These are phyloP conservation scores for Apogon hyalosoma DNA, from an alignment of 2,797 vertebrate genomes.

Conservation along the genomic window DNA sequence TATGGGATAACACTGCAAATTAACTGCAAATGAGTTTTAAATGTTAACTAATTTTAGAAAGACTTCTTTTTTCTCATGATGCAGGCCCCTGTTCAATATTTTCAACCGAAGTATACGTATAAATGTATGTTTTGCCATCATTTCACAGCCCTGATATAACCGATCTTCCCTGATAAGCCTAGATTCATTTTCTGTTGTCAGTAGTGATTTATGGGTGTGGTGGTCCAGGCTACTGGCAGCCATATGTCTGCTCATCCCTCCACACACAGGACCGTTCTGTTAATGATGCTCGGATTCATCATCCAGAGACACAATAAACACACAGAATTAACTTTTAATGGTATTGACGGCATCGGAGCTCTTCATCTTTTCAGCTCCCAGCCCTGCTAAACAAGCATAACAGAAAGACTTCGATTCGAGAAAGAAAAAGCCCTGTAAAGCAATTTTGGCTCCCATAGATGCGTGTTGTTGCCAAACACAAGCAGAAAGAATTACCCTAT, in stretches of 20 bases:
- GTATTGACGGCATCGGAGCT: slow-evolving; percentile 35
- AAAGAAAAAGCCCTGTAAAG: slow-evolving; percentile 35
- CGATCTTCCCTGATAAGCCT: slow-evolving; percentile 61
- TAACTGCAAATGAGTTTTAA: too few species aligned
- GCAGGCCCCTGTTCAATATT: slow-evolving; percentile 1
- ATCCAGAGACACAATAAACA: slow-evolving; percentile 65
- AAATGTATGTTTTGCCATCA: slow-evolving; percentile 39
- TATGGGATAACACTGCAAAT: too few species aligned
- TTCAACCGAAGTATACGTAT: slow-evolving; percentile 40
- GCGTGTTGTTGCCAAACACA: slow-evolving; percentile 22
- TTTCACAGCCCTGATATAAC: slow-evolving; percentile 42
- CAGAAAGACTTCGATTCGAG: slow-evolving; percentile 34
- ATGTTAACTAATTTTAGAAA: background rate
- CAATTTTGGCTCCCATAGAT: slow-evolving; percentile 28
- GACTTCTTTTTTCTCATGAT: background rate
- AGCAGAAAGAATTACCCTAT: slow-evolving; percentile 37
- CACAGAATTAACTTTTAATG: slow-evolving; percentile 64
- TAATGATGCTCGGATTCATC: slow-evolving; percentile 68
- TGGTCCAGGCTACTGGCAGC: slow-evolving; percentile 51
- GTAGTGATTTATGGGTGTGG: slow-evolving; percentile 73
- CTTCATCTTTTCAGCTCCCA: slow-evolving; percentile 32
- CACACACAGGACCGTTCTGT: slow-evolving; percentile 39
- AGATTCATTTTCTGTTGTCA: slow-evolving; percentile 76
- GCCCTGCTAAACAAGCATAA: slow-evolving; percentile 48
- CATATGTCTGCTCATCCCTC: slow-evolving; percentile 65